phyloP scores from a whole-genome alignment of 2,113 vertebrate genomes.

The Nibea coibor region DNA sequence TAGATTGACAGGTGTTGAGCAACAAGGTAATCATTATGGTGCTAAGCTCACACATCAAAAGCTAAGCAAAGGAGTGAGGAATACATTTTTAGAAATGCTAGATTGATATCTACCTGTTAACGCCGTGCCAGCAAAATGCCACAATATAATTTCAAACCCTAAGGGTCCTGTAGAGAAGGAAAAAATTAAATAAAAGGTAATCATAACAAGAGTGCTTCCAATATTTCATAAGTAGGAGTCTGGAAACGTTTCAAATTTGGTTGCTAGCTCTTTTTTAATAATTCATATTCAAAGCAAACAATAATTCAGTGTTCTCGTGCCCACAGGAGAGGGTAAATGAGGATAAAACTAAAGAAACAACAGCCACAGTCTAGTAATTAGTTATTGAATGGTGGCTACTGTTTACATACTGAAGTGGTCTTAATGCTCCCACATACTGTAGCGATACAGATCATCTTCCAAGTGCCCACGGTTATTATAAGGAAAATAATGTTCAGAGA shows the following conservation, averaged over 20 bases:
- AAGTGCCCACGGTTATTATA: conserved; percentile 27
- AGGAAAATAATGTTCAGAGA: conserved; percentile 9
- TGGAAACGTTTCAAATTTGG: conserved; percentile 54
- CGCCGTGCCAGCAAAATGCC: conserved; percentile 65
- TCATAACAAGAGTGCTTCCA: conserved; percentile 45
- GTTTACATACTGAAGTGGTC: conserved; percentile 49
- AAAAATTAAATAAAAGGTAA: conserved; percentile 21
- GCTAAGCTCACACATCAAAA: conserved; percentile 63
- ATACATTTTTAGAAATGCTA: conserved; percentile 49
- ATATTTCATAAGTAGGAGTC: conserved; percentile 41
- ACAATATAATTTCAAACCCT: conserved; percentile 70
- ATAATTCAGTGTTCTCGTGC: conserved; percentile 57
- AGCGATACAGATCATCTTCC: conserved; percentile 28
- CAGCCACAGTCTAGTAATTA: conserved; percentile 29
- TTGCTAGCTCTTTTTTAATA: conserved; percentile 55
- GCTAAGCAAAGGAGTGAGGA: conserved; percentile 39
- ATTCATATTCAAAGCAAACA: conserved; percentile 56
- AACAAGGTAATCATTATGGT: conserved; percentile 66
- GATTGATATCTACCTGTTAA: conserved; percentile 67
- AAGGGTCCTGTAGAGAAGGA: conserved; percentile 31
- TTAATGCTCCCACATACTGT: background rate
- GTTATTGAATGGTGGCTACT: conserved; percentile 45
- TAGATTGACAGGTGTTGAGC: conserved; percentile 62
- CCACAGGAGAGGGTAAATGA: conserved; percentile 55
- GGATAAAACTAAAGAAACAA: conserved; percentile 53